Evolutionary conservation across 2,113 vertebrate genomes (phyloP), one percentile per base, ranked within the genome.

Genomic region (Myodes glareolus): DNA sequence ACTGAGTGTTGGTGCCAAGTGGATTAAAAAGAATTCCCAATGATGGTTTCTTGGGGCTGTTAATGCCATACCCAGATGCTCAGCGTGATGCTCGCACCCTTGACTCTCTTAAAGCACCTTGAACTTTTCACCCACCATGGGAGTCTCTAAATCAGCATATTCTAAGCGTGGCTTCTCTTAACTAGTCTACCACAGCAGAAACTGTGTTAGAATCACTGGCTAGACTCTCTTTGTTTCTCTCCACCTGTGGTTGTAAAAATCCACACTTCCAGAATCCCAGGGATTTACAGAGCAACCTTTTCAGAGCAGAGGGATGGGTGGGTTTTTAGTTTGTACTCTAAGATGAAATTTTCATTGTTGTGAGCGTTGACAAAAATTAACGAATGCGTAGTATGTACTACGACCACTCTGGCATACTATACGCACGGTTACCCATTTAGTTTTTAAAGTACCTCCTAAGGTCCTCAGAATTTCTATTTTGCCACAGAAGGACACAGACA

Each of bases 191-290:
- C 27, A 25, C 17, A 77, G 23, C 63, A 88, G 81, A 58, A 76
- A 45, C 65, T n/a, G 23, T 47, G 5, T 80, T 63, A 68, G 21
- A 31, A 39, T 31, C 81, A 5, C 21, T 27, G 76, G 76, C 47
- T 0, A 8, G 25, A 65, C 76, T n/a, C 36, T 17, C 9, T 4
- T n/a, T 21, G 19, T n/a, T 6, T 31, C n/a, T 58, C 65, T 65
- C 27, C 21, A 52, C 47, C 68, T 78, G 55, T 45, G 72, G 87
- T 82, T 91, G 25, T 45, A 29, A 70, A 50, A 92, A 92, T 84
- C 42, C 70, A 50, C 29, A 61, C 88, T 91, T 92, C 3, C 47
- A 92, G 78, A 94, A 97, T 88, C 76, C 13, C 72, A 58, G 91
- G 45, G 23, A 16, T 12, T 55, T 58, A 86, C 4, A 8, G 11